Percentiles rank a stretch among this genome's conserved stretches.
These are phyloP conservation scores for Antennarius maculatus DNA, from an alignment of 2,797 vertebrate species.

Conservation along the genomic window DNA sequence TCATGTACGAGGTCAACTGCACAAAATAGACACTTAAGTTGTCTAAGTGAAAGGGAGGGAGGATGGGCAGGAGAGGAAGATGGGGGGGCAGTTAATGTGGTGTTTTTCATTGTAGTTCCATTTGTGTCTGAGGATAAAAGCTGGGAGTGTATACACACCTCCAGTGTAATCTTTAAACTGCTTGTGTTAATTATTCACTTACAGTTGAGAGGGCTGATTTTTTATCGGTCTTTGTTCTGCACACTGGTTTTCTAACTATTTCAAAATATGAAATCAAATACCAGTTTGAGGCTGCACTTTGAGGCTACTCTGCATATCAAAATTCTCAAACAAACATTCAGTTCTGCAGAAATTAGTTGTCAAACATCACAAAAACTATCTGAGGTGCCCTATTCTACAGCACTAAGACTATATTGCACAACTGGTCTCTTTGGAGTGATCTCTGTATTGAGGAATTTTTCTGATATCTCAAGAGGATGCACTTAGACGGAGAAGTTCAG, in stretches of 20 bases:
- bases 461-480: slow-evolving; percentile 24
- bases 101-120: slow-evolving; percentile 75
- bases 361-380: slow-evolving; percentile 6
- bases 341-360: slow-evolving; percentile 23
- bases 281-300: neutral
- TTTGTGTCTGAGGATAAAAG: slow-evolving; percentile 66
- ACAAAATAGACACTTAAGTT: slow-evolving; percentile 92
- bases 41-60: slow-evolving; percentile 71
- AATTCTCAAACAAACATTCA: slow-evolving; percentile 18
- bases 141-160: slow-evolving; percentile 66
- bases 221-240: slow-evolving; percentile 1
- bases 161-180: slow-evolving; percentile 60
- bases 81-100: slow-evolving; percentile 74
- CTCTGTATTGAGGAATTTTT: slow-evolving; percentile 10
- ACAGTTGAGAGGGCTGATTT: slow-evolving; percentile 29
- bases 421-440: slow-evolving; percentile 1
- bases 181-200: slow-evolving; percentile 53
- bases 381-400: neutral
- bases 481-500: slow-evolving; percentile 27
- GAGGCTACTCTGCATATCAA: neutral
- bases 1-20: slow-evolving; percentile 83
- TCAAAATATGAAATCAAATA: slow-evolving; percentile 7
- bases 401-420: neutral
- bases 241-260: slow-evolving; percentile 2
- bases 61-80: slow-evolving; percentile 77